A percentile compares a stretch with the other conserved stretches of the same genome.
phyloP scores from a whole-genome alignment of 2,888 invertebrate species.

The Xestoiulus laeticollis region DNA sequence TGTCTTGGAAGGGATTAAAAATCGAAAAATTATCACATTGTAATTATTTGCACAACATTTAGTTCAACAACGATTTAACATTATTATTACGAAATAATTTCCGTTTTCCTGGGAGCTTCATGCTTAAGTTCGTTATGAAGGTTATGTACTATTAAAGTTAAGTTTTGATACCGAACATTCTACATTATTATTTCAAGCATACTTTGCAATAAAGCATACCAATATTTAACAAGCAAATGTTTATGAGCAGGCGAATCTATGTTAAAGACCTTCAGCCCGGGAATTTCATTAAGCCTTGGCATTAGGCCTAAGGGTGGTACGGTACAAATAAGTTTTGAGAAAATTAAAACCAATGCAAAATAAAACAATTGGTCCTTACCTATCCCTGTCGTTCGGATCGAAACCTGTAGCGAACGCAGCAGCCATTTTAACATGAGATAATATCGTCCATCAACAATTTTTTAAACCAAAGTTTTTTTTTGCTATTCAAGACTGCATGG shows the following conservation, averaged over 20 bases:
- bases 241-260: too few species aligned
- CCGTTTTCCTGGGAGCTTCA: neutral
- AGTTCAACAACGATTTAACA: neutral
- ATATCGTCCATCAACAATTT: conserved; percentile 13
- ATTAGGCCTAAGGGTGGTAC: neutral
- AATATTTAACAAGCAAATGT: too few species aligned
- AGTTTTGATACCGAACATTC: neutral
- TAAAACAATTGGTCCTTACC: conserved; percentile 55
- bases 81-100: neutral
- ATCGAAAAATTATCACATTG: neutral
- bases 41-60: neutral
- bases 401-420: conserved; percentile 71
- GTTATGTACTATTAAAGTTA: neutral
- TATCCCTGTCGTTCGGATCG: conserved; percentile 65
- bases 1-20: neutral
- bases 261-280: too few species aligned
- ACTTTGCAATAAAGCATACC: too few species aligned
- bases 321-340: neutral
- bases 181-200: neutral
- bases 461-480: neutral
- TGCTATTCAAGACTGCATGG: neutral
- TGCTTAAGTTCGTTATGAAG: neutral
- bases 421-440: conserved; percentile 42
- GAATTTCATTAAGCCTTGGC: neutral
- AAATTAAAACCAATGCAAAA: neutral